These are phyloP conservation scores for Heliconius himera DNA, from an alignment of 1,140 invertebrate genomes.

Conservation along the genomic window DNA sequence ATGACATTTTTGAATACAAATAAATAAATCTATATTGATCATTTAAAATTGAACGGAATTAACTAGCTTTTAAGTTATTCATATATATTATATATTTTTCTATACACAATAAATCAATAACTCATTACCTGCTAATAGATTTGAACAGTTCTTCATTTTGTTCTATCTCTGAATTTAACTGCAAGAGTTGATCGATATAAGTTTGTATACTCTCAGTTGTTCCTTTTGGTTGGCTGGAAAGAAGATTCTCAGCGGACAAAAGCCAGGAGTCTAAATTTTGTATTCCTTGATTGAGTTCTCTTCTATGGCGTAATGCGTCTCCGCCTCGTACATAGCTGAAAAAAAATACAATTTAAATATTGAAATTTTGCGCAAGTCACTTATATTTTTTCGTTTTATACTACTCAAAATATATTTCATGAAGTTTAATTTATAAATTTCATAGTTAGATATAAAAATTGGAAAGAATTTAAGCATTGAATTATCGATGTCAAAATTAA, in stretches of 20 bases:
- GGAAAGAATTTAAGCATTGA: not conserved
- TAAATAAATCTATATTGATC: too few species aligned
- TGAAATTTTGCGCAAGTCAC: too few species aligned
- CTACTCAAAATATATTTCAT: not conserved
- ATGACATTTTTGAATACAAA: too few species aligned
- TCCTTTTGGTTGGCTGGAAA: slow-evolving; percentile 86
- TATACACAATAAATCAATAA: slow-evolving; percentile 23
- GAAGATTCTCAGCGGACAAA: slow-evolving; percentile 86
- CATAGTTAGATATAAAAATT: not conserved
- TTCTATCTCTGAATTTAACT: slow-evolving; percentile 90
- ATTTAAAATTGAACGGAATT: too few species aligned
- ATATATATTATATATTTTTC: not conserved
- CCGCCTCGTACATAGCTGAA: slow-evolving; percentile 91
- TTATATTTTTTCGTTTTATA: too few species aligned
- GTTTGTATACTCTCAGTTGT: slow-evolving; percentile 89
- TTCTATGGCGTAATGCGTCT: slow-evolving; percentile 90
- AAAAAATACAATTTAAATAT: not conserved
- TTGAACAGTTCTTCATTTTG: slow-evolving; percentile 95
- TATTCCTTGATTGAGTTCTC: slow-evolving; percentile 90
- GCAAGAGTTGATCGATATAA: slow-evolving; percentile 90
- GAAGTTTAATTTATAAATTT: not conserved
- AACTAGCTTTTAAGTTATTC: too few species aligned
- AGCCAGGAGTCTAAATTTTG: slow-evolving; percentile 91
- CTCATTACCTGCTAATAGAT: slow-evolving; percentile 77
- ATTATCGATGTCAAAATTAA: too few species aligned